A percentile compares a stretch with the other conserved stretches of the same genome.
phyloP scores from a whole-genome alignment of 1,140 invertebrate species.

The Lucilia cuprina region DNA sequence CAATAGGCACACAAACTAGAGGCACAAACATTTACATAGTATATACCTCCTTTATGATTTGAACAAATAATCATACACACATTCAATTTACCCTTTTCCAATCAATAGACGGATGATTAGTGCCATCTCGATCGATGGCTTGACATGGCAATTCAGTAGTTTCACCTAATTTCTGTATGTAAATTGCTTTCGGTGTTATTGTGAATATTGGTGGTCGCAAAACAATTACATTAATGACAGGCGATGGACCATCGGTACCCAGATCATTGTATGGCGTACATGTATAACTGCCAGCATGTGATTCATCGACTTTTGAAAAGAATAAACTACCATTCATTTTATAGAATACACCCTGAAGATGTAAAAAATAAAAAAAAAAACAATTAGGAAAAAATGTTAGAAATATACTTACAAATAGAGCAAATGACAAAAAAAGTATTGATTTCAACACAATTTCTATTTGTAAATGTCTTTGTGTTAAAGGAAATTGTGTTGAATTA shows the following conservation, averaged over 20 bases:
- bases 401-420: not conserved
- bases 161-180: slow-evolving; percentile 82
- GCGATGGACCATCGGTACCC: slow-evolving; percentile 84
- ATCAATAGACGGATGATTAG: slow-evolving; percentile 77
- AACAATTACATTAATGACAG: slow-evolving; percentile 87
- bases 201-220: slow-evolving; percentile 83
- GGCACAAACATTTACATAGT: not conserved
- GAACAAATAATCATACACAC: not conserved
- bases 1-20: not conserved
- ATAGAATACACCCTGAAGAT: slow-evolving; percentile 75
- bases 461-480: not conserved
- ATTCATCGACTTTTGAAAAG: slow-evolving; percentile 81
- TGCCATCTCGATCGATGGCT: slow-evolving; percentile 73
- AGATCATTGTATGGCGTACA: slow-evolving; percentile 92
- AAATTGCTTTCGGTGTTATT: slow-evolving; percentile 78
- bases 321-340: slow-evolving; percentile 87
- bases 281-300: slow-evolving; percentile 81
- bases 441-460: not conserved
- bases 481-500: not conserved
- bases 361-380: not conserved
- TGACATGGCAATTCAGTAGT: slow-evolving; percentile 84
- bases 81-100: slow-evolving; percentile 81
- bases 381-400: not conserved
- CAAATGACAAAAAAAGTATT: not conserved
- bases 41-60: not conserved